Conservation (phyloP, 37 sponge, comb jelly and placozoan genomes). For the Halichondria panicea region DNA sequence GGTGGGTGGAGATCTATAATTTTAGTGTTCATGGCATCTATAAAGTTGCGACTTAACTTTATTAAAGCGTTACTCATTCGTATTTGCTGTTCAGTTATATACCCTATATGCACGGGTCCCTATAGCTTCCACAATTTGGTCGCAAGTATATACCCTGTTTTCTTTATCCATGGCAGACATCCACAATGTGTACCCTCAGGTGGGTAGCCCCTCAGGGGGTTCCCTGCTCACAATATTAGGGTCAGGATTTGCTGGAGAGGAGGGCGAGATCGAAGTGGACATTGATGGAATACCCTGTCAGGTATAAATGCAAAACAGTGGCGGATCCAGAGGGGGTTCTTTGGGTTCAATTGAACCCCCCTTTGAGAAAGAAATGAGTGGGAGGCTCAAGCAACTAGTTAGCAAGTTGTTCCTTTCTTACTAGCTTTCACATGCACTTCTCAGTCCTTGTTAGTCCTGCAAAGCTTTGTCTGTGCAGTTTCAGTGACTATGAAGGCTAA, state of each 20-base stretch:
- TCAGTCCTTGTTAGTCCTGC: too few relatives aligned
- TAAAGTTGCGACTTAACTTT: background rate
- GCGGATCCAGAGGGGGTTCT: too few relatives aligned
- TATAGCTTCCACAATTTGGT: background rate
- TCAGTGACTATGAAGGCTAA: too few relatives aligned
- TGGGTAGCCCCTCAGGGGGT: conserved; percentile 56
- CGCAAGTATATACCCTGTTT: background rate
- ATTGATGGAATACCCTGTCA: conserved; percentile 68
- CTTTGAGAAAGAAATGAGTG: too few relatives aligned
- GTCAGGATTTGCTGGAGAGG: conserved; percentile 44
- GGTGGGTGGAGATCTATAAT: conserved; percentile 19
- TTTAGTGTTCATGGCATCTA: background rate
- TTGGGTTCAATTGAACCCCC: too few relatives aligned
- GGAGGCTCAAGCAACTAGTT: too few relatives aligned
- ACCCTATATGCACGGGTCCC: background rate
- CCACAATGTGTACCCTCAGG: conserved; percentile 33
- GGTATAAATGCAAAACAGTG: background rate
- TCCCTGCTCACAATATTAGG: conserved; percentile 60
- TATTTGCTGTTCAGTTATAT: background rate
- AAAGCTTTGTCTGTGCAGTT: too few relatives aligned
- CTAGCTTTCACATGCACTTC: too few relatives aligned
- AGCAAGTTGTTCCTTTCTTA: too few relatives aligned
- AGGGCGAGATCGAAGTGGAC: conserved; percentile 39
- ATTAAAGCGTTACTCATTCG: background rate
- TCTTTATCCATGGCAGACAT: conserved; percentile 25